Percentiles rank a stretch among this genome's conserved stretches.
Conservation (phyloP, 2,888 invertebrate species). For the Hanleya hanleyi region DNA sequence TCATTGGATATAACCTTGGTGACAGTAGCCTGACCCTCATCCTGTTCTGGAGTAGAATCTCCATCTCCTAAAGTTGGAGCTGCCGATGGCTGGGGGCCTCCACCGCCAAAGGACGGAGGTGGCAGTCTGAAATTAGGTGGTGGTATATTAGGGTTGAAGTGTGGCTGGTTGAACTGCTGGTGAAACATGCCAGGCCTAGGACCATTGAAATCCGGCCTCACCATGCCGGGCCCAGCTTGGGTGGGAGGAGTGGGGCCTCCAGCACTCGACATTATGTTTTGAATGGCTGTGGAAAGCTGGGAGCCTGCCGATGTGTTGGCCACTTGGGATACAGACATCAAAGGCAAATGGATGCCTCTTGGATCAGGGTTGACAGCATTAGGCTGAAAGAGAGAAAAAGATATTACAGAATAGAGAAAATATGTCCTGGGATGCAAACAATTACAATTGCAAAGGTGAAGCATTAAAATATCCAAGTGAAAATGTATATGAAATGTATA, state of each 20-base stretch:
- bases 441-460: too few species aligned
- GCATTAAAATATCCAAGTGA: too few species aligned
- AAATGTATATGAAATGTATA: too few species aligned
- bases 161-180: conserved; percentile 28
- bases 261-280: conserved; percentile 17
- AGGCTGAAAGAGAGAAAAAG: too few species aligned
- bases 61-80: background rate
- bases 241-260: conserved; percentile 25
- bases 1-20: conserved; percentile 25
- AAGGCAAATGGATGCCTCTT: background rate
- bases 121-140: conserved; percentile 51
- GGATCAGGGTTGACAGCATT: conserved; percentile 32
- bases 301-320: conserved; percentile 14
- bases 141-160: conserved; percentile 45
- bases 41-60: conserved; percentile 12
- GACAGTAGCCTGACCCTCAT: conserved; percentile 40
- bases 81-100: background rate
- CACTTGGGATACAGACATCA: background rate
- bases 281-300: conserved; percentile 22
- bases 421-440: too few species aligned
- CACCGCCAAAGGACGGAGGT: conserved; percentile 33
- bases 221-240: conserved; percentile 19
- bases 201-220: conserved; percentile 24
- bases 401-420: too few species aligned
- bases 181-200: conserved; percentile 49